A percentile compares a stretch with the other conserved stretches of the same genome.
phyloP scores from a whole-genome alignment of 2,888 invertebrate species.

The Archips xylosteana region DNA sequence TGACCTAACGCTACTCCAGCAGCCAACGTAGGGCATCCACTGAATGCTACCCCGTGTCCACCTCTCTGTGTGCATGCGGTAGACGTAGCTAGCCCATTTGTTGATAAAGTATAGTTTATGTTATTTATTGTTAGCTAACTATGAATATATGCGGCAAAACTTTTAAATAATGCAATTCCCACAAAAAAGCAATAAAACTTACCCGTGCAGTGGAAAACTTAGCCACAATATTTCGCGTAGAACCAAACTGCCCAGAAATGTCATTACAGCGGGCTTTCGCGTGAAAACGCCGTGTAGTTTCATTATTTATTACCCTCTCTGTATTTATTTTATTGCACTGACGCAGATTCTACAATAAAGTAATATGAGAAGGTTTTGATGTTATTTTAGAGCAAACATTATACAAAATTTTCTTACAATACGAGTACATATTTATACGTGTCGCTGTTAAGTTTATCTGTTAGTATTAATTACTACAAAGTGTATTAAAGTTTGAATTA shows the following conservation, averaged over 20 bases:
- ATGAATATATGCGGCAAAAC: background rate
- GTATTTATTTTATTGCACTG: background rate
- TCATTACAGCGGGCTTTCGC: conserved; percentile 12
- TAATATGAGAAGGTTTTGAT: background rate
- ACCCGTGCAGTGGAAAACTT: conserved; percentile 1
- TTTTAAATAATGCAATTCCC: background rate
- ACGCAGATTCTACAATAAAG: background rate
- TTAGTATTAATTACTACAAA: too few species aligned
- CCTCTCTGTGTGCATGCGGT: too few species aligned
- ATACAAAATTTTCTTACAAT: too few species aligned
- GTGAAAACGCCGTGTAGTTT: conserved; percentile 5
- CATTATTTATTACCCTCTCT: conserved; percentile 9
- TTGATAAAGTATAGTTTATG: too few species aligned
- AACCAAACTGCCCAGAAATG: conserved; percentile 3
- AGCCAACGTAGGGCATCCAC: too few species aligned
- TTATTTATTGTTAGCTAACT: too few species aligned
- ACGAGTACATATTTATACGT: too few species aligned
- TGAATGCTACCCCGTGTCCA: too few species aligned
- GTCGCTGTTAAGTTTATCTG: too few species aligned
- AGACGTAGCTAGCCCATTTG: too few species aligned
- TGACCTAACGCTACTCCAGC: too few species aligned
- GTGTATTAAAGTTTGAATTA: too few species aligned
- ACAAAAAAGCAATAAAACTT: conserved; percentile 12
- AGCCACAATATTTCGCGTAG: conserved; percentile 5
- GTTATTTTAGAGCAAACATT: background rate